Percentiles rank a stretch among this genome's conserved stretches.
Evolutionary conservation across 2,888 invertebrate genomes (phyloP).

Genomic region (Limnephilus auricula): DNA sequence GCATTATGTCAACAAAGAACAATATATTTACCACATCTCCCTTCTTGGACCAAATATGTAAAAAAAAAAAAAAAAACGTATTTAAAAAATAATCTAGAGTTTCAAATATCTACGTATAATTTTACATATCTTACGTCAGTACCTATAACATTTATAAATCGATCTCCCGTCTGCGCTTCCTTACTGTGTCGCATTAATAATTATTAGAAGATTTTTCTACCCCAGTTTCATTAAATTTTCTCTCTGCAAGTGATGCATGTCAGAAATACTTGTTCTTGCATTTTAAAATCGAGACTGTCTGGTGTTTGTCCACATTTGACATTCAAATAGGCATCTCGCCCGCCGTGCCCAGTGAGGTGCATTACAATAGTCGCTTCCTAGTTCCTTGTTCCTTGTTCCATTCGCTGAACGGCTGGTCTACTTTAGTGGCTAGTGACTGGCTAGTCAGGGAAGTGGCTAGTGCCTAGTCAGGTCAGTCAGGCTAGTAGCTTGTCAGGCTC

Average conservation of each 20-base stretch:
- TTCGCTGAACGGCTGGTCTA: background rate
- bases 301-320: background rate
- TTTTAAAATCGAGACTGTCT: background rate
- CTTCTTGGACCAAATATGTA: no score
- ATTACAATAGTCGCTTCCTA: background rate
- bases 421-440: background rate
- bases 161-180: no score
- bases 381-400: background rate
- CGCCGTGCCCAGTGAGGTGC: background rate
- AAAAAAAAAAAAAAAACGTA: no score
- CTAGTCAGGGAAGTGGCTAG: no score
- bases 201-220: background rate
- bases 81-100: no score
- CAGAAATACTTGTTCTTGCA: background rate
- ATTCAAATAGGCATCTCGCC: conserved; percentile 10
- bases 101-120: background rate
- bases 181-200: background rate
- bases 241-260: background rate
- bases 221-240: background rate
- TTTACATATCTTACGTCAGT: background rate
- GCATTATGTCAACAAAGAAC: background rate
- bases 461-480: no score
- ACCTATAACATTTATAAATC: no score
- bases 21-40: no score
- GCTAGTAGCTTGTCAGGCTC: no score